phyloP scores from a whole-genome alignment of 2,113 vertebrate genomes.

The Mormyrus iriodes region DNA sequence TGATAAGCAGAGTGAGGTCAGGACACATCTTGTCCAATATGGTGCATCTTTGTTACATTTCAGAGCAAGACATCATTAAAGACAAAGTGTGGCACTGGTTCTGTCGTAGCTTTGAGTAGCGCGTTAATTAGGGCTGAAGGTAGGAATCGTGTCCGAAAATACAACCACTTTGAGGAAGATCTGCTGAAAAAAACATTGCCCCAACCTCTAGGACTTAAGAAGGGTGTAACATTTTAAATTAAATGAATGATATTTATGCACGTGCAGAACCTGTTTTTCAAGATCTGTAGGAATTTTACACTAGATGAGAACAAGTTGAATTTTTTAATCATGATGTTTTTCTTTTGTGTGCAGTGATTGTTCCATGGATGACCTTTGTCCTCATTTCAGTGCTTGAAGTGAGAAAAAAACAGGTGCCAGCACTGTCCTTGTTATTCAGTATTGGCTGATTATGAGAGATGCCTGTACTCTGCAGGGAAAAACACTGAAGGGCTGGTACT shows the following conservation, averaged over 20 bases:
- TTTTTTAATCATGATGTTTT: neutral
- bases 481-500: neutral
- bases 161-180: neutral
- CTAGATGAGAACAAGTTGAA: neutral
- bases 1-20: constrained; percentile 10
- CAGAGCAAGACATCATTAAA: neutral
- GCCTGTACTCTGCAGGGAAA: neutral
- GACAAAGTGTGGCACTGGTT: neutral
- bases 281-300: neutral
- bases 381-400: neutral
- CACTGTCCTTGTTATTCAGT: neutral
- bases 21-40: neutral
- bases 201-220: neutral
- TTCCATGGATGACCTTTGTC: neutral
- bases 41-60: neutral
- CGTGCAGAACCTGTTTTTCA: neutral
- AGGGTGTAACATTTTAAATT: neutral
- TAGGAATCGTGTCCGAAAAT: neutral
- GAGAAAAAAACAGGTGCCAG: neutral
- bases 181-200: neutral
- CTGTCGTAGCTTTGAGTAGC: neutral
- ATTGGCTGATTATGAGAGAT: neutral
- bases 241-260: neutral
- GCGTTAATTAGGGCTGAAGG: neutral
- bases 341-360: neutral